These are phyloP conservation scores for Oreotragus oreotragus DNA, from an alignment of 2,113 vertebrate genomes.

Conservation along the genomic window DNA sequence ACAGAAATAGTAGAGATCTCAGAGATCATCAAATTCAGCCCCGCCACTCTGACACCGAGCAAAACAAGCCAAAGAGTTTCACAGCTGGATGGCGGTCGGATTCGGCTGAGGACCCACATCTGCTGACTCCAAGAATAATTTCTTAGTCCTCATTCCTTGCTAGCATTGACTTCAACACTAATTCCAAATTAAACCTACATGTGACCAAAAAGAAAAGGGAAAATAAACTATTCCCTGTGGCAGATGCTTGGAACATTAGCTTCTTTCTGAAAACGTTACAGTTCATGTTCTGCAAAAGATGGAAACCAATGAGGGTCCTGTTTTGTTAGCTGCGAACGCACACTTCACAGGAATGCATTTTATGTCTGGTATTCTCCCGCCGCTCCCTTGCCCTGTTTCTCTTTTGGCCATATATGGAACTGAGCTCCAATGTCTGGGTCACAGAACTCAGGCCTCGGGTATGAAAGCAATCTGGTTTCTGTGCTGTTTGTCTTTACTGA, in stretches of 20 bases:
- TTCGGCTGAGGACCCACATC: neutral
- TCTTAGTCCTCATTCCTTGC: slow-evolving; percentile 20
- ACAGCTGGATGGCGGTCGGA: slow-evolving; percentile 19
- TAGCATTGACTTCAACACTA: slow-evolving; percentile 25
- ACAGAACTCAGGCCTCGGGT: neutral
- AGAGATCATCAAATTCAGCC: slow-evolving; percentile 25
- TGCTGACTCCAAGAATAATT: slow-evolving; percentile 51
- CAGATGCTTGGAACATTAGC: slow-evolving; percentile 57
- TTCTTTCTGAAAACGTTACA: slow-evolving; percentile 62
- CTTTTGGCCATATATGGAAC: slow-evolving; percentile 81
- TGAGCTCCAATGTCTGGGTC: slow-evolving; percentile 60
- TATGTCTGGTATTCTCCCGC: slow-evolving; percentile 79
- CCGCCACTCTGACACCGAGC: neutral
- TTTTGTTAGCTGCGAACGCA: slow-evolving; percentile 56
- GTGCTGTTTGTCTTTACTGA: slow-evolving; percentile 81
- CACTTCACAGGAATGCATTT: slow-evolving; percentile 76
- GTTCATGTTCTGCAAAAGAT: slow-evolving; percentile 56
- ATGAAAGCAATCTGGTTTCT: slow-evolving; percentile 58
- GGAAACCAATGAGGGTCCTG: slow-evolving; percentile 44
- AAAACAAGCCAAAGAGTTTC: neutral
- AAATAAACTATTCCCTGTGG: slow-evolving; percentile 59
- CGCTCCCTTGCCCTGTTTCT: slow-evolving; percentile 54
- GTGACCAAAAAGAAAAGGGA: slow-evolving; percentile 56
- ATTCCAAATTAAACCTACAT: slow-evolving; percentile 46
- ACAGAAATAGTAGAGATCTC: slow-evolving; percentile 43